phyloP scores from a whole-genome alignment of 2,113 vertebrate species.

The Alethe castanea region DNA sequence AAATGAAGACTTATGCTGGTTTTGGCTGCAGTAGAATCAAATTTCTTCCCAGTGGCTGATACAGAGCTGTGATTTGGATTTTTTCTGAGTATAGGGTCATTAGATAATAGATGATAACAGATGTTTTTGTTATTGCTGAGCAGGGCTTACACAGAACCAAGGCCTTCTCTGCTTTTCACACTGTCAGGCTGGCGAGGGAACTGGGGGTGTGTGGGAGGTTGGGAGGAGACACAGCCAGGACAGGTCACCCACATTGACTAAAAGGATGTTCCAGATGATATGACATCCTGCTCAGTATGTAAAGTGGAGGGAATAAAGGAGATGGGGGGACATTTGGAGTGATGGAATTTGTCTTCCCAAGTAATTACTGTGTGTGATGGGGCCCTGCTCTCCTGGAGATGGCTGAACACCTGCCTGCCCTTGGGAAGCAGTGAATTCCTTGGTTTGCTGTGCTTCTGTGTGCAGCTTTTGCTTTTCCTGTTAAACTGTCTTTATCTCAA shows the following conservation, averaged over 20 bases:
- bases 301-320: neutral
- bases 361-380: rapidly evolving
- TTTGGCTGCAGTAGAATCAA: neutral
- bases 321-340: neutral
- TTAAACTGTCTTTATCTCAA: neutral
- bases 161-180: neutral
- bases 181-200: neutral
- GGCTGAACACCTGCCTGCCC: neutral
- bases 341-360: neutral
- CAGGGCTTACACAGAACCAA: neutral
- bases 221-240: neutral
- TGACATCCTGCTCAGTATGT: neutral
- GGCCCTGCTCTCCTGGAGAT: neutral
- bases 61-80: neutral
- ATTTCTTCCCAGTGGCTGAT: neutral
- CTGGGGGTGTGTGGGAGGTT: rapidly evolving
- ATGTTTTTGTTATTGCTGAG: neutral
- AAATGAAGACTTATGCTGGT: neutral
- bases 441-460: neutral
- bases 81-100: neutral
- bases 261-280: neutral
- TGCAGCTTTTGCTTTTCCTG: neutral
- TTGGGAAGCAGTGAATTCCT: neutral
- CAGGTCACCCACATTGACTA: neutral
- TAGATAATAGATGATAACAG: neutral